Conservation (phyloP, 2,888 invertebrate species). For the Rhagonycha fulva region DNA sequence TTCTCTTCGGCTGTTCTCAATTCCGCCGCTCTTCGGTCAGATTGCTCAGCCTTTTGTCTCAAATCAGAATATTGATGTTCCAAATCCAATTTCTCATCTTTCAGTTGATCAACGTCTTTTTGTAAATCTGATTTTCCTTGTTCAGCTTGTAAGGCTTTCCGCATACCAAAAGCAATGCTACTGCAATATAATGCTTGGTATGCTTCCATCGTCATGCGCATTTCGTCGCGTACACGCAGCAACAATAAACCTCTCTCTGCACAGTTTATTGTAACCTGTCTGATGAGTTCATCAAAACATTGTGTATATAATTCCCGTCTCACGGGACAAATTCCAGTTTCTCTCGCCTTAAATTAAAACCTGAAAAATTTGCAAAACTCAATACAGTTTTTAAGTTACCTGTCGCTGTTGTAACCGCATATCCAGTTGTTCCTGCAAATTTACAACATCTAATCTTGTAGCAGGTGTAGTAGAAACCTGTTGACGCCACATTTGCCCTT, state of each 20-base stretch:
- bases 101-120: slow-evolving; percentile 72
- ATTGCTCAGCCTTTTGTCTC: slow-evolving; percentile 77
- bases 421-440: slow-evolving; percentile 94
- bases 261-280: slow-evolving; percentile 97
- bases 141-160: slow-evolving; percentile 94
- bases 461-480: slow-evolving; percentile 95
- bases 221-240: slow-evolving; percentile 91
- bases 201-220: slow-evolving; percentile 94
- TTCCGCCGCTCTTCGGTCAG: slow-evolving; percentile 81
- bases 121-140: slow-evolving; percentile 85
- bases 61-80: slow-evolving; percentile 66
- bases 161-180: slow-evolving; percentile 96
- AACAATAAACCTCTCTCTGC: slow-evolving; percentile 93
- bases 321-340: slow-evolving; percentile 95
- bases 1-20: slow-evolving; percentile 87
- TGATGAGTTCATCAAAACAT: slow-evolving; percentile 90
- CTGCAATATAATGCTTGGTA: slow-evolving; percentile 97
- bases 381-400: slow-evolving; percentile 32
- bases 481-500: slow-evolving; percentile 89
- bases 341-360: slow-evolving; percentile 74
- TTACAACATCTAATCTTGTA: slow-evolving; percentile 92
- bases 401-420: slow-evolving; percentile 59
- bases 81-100: slow-evolving; percentile 66
- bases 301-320: slow-evolving; percentile 93
- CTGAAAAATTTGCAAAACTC: neutral